phyloP scores from a whole-genome alignment of 2,113 vertebrate genomes.

The Oreochromis spilurus region DNA sequence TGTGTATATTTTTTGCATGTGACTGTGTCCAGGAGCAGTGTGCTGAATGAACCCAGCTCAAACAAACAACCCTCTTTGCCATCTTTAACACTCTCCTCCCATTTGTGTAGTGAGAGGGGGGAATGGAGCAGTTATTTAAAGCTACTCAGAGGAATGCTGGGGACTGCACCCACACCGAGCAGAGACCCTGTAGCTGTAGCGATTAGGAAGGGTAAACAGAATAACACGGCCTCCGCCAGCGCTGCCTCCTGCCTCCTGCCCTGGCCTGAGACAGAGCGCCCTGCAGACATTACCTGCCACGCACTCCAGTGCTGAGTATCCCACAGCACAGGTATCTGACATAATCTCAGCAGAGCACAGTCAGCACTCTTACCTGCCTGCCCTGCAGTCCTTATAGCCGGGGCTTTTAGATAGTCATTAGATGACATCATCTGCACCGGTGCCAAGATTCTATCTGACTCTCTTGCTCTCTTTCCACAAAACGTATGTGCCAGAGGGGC shows the following conservation, averaged over 20 bases:
- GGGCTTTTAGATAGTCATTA: constrained; percentile 49
- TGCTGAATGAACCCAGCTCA: constrained; percentile 41
- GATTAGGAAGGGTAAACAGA: constrained; percentile 68
- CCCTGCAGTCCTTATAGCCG: not conserved
- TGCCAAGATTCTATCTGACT: constrained; percentile 51
- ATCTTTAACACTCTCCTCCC: constrained; percentile 69
- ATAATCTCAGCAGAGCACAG: constrained; percentile 45
- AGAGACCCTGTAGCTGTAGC: constrained; percentile 50
- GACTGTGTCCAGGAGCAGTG: constrained; percentile 7
- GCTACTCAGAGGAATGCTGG: constrained; percentile 59
- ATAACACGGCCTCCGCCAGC: constrained; percentile 40
- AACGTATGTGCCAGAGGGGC: constrained; percentile 30
- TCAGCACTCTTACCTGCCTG: constrained; percentile 51
- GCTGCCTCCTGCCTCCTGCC: not conserved
- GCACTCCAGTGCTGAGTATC: not conserved
- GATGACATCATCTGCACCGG: constrained; percentile 53
- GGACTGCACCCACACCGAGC: constrained; percentile 41
- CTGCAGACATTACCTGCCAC: constrained; percentile 14
- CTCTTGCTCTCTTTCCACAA: constrained; percentile 20
- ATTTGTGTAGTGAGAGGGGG: constrained; percentile 51
- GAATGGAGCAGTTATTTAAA: constrained; percentile 68
- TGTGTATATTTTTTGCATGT: constrained; percentile 24
- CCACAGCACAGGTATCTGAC: constrained; percentile 41
- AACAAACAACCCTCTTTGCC: constrained; percentile 66
- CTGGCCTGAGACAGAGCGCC: not conserved